These are phyloP conservation scores for Oncorhynchus kisutch DNA, from an alignment of 2,113 vertebrate genomes.

Conservation along the genomic window DNA sequence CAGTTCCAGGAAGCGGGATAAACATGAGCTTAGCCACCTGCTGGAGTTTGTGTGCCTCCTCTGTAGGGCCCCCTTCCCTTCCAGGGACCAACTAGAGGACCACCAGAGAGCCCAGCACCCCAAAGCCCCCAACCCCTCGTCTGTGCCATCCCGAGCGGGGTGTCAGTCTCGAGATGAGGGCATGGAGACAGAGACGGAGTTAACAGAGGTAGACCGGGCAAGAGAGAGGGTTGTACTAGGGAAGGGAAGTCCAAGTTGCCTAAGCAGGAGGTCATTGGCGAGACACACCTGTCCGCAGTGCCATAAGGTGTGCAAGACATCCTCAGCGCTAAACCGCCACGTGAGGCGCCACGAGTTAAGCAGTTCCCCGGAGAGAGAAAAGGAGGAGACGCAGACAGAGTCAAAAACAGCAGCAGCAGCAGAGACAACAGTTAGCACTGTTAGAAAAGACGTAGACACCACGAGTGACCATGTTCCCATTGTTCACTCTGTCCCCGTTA, in stretches of 20 bases:
- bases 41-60: conserved; percentile 77
- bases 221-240: conserved; percentile 33
- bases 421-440: conserved; percentile 37
- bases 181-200: conserved; percentile 29
- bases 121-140: conserved; percentile 56
- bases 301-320: conserved; percentile 86
- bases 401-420: conserved; percentile 33
- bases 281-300: conserved; percentile 83
- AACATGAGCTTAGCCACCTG: conserved; percentile 83
- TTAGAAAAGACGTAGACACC: conserved; percentile 46
- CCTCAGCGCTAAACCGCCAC: conserved; percentile 83
- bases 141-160: conserved; percentile 44
- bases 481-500: conserved; percentile 75
- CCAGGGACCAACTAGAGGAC: conserved; percentile 74
- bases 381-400: conserved; percentile 49
- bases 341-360: conserved; percentile 78
- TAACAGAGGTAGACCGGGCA: conserved; percentile 46
- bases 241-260: conserved; percentile 53
- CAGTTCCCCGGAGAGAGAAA: conserved; percentile 67
- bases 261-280: conserved; percentile 77
- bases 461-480: conserved; percentile 49
- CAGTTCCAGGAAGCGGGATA: conserved; percentile 80
- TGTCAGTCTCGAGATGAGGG: background rate
- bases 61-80: conserved; percentile 72
- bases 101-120: conserved; percentile 76